Evolutionary conservation across 2,113 vertebrate species (phyloP).

Genomic region (Lipotes vexillifer): DNA sequence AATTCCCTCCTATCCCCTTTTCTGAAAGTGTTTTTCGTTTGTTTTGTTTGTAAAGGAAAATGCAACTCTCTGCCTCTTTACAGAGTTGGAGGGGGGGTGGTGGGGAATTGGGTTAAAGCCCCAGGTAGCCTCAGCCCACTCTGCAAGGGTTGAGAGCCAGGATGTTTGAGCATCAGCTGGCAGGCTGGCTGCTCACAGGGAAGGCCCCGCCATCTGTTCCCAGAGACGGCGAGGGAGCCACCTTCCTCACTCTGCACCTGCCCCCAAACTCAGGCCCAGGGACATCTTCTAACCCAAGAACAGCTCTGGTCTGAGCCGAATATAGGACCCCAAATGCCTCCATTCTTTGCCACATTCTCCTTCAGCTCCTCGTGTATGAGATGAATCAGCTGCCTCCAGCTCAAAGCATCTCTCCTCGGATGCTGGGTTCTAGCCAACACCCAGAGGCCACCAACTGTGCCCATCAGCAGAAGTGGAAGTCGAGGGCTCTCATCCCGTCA

Average conservation of each 20-base stretch:
- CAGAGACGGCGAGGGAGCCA: neutral
- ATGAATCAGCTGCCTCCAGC: neutral
- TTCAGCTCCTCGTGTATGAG: neutral
- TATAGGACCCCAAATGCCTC: neutral
- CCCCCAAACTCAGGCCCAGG: neutral
- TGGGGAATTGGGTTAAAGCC: neutral
- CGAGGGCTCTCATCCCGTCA: constrained; percentile 38
- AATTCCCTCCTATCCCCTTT: neutral
- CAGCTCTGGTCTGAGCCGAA: neutral
- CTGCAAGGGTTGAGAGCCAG: neutral
- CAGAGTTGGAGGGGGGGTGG: neutral
- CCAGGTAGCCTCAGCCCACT: neutral
- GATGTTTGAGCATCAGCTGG: constrained; percentile 6
- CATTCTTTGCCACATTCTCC: neutral
- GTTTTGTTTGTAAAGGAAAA: neutral
- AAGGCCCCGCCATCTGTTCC: constrained; percentile 36
- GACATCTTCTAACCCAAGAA: neutral
- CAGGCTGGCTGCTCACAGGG: neutral
- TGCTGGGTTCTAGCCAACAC: constrained; percentile 47
- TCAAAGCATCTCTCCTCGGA: constrained; percentile 27
- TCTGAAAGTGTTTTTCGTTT: neutral
- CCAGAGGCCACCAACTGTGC: constrained; percentile 59
- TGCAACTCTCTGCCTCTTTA: neutral
- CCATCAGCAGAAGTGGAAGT: constrained; percentile 63
- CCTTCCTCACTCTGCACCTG: constrained; percentile 7